Base-by-base conservation (phyloP, 1,140 invertebrate species). In the Neodiprion pinetum region DNA sequence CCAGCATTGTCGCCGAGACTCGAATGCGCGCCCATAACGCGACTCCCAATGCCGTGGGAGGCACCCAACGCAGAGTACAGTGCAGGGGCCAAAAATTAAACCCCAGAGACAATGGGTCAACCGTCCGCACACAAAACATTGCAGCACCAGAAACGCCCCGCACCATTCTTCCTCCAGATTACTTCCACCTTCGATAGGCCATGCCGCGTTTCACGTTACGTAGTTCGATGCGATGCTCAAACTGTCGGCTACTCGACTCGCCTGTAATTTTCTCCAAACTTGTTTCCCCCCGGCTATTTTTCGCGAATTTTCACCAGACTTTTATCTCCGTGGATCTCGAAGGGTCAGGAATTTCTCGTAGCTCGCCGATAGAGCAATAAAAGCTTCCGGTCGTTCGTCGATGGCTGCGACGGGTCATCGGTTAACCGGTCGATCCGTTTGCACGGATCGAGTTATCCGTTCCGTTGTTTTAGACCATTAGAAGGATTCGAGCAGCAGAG, bases 41-140 rank as follows among this genome's bases (percentile, higher is more conserved):
- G 28, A 40, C 2, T 61, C n/a, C 53, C 53, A 61, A 61, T 61
- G n/a, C 53, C 49, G 75, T 74, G 71, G 77, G 71, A 65, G 73
- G 23, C 7, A 82, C 80, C 80, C 84, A 83, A 83, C 83, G 83
- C 83, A 82, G 67, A 65, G 61, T 65, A 40, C 53, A 61, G 11
- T 61, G 53, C n/a, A 14, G 53, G 74, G 28, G 23, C 21, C 21
- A 85, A 83, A 88, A 87, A 88, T 88, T 87, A 88, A 88, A 88
- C 84, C 82, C 80, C 71, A 83, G 83, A 87, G 84, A 88, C 87
- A 89, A 89, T 88, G 79, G 87, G 87, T 88, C 87, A 88, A 88
- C 85, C 86, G 86, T 85, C 82, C 86, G 86, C 86, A 47, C 67
- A 47, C 21, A 23, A 47, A 11, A 23, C 67, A 47, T 14, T 23